A percentile compares a stretch with the other conserved stretches of the same genome.
Evolutionary conservation across 2,113 vertebrate species (phyloP).

Genomic region (Bubo bubo): DNA sequence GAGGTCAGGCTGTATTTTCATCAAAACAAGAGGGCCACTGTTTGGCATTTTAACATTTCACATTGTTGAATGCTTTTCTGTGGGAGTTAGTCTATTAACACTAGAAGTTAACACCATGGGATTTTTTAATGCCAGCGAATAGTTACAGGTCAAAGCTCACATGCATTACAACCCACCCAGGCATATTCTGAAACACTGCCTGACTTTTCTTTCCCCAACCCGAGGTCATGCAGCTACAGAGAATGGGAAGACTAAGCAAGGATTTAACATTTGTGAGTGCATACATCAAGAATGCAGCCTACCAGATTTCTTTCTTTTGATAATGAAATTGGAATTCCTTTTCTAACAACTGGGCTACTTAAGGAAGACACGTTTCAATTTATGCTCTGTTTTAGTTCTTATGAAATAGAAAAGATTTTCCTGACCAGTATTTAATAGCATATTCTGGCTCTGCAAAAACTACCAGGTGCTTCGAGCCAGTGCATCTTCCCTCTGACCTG

Average conservation of each 20-base stretch:
- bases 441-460: background rate
- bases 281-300: slow-evolving; percentile 23
- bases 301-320: slow-evolving; percentile 4
- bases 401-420: background rate
- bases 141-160: slow-evolving; percentile 50
- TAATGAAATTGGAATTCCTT: slow-evolving; percentile 17
- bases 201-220: background rate
- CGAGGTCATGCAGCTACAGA: background rate
- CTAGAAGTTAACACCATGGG: background rate
- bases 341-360: slow-evolving; percentile 22
- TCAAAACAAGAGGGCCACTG: background rate
- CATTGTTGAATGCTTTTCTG: background rate
- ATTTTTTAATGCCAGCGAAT: slow-evolving; percentile 31
- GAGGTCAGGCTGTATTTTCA: background rate
- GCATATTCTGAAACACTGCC: slow-evolving; percentile 26
- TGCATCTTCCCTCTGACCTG: slow-evolving; percentile 17
- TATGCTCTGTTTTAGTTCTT: background rate
- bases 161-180: slow-evolving; percentile 6
- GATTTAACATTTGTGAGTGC: background rate
- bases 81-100: slow-evolving; percentile 13
- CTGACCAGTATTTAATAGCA: background rate
- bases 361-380: background rate
- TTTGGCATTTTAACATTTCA: slow-evolving; percentile 7
- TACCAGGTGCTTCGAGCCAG: background rate
- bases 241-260: background rate